phyloP scores from a whole-genome alignment of 2,797 vertebrate species.

The Poliocrania exsul region DNA sequence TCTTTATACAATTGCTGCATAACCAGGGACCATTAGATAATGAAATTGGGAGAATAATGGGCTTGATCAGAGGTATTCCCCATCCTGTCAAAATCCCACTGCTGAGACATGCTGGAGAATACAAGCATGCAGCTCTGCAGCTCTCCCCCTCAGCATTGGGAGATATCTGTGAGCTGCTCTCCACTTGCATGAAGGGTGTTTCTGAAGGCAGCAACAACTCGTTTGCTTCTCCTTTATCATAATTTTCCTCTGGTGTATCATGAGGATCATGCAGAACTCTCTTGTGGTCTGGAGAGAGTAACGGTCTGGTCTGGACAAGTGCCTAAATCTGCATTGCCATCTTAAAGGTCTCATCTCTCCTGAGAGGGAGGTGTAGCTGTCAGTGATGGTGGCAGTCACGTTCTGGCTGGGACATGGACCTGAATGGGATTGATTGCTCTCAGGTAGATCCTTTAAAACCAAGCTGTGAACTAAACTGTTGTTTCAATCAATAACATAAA shows the following conservation, averaged over 20 bases:
- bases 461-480: slow-evolving; percentile 4
- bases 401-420: not conserved
- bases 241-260: fast-evolving
- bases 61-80: not conserved
- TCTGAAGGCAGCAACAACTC: not conserved
- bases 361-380: not conserved
- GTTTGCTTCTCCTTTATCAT: not conserved
- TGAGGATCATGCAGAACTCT: not conserved
- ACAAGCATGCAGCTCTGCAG: not conserved
- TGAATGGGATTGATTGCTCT: not conserved
- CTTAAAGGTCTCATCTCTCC: not conserved
- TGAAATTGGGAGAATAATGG: not conserved
- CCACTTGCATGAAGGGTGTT: not conserved
- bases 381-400: not conserved
- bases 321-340: not conserved
- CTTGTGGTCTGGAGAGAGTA: not conserved
- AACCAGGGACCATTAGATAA: not conserved
- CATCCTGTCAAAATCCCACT: not conserved
- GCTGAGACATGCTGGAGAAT: not conserved
- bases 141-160: fast-evolving
- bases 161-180: not conserved
- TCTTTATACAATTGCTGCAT: not conserved
- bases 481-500: slow-evolving; percentile 56
- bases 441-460: not conserved
- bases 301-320: not conserved